A percentile compares a stretch with the other conserved stretches of the same genome.
Evolutionary conservation across 2,888 invertebrate species (phyloP).

Genomic region (Euspilapteryx auroguttella): DNA sequence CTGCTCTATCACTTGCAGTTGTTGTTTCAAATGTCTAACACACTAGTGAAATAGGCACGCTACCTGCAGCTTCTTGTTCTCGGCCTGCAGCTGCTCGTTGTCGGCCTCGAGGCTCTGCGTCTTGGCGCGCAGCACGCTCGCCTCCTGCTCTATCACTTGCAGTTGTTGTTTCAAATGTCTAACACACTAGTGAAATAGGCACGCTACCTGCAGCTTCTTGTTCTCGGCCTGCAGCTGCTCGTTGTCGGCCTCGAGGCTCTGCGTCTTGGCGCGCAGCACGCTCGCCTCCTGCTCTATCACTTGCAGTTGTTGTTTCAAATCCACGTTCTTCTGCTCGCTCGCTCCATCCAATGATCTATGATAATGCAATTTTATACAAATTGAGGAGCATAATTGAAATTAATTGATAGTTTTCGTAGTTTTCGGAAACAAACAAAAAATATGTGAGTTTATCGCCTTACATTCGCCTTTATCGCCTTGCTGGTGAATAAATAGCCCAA

Average conservation of each 20-base stretch:
- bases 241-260: constrained; percentile 72
- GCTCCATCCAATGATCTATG: constrained; percentile 62
- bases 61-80: constrained; percentile 72
- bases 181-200: no score
- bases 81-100: constrained; percentile 72
- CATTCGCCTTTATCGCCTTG: no score
- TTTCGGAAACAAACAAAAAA: no score
- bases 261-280: constrained; percentile 68
- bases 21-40: no score
- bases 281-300: constrained; percentile 77
- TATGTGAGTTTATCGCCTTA: no score
- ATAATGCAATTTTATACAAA: no score
- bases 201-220: constrained; percentile 63
- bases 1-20: constrained; percentile 76
- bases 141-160: constrained; percentile 78
- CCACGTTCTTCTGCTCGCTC: constrained; percentile 65
- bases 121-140: constrained; percentile 67
- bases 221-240: constrained; percentile 76
- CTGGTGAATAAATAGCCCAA: no score
- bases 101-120: constrained; percentile 71
- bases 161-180: constrained; percentile 75
- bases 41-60: no score
- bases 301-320: constrained; percentile 74
- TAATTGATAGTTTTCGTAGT: no score
- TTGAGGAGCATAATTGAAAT: no score